phyloP scores from a whole-genome alignment of 2,888 invertebrate species.

The Trichopria drosophilae region DNA sequence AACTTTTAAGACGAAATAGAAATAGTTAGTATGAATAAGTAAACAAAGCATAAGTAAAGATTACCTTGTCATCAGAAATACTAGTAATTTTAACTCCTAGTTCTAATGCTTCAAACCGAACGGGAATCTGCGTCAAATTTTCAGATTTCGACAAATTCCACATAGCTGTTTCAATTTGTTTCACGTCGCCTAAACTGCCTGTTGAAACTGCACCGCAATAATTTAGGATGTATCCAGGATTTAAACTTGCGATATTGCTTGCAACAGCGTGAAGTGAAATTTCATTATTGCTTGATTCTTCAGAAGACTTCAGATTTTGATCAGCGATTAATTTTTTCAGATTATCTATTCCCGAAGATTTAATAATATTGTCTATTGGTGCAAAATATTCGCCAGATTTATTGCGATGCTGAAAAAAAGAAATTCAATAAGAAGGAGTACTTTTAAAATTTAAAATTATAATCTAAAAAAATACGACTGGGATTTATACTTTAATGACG shows the following conservation, averaged over 20 bases:
- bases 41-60: too few relatives aligned
- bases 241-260: constrained; percentile 26
- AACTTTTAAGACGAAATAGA: too few relatives aligned
- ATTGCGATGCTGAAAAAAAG: constrained; percentile 49
- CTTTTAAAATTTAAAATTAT: constrained; percentile 1
- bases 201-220: constrained; percentile 61
- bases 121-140: constrained; percentile 48
- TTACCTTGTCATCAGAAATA: constrained; percentile 55
- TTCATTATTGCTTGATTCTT: constrained; percentile 12
- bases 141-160: constrained; percentile 46
- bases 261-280: constrained; percentile 1
- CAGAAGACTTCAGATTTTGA: constrained; percentile 29
- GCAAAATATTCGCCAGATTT: constrained; percentile 56
- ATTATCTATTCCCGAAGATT: constrained; percentile 47
- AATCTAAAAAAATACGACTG: neutral
- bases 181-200: constrained; percentile 61
- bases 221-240: constrained; percentile 57
- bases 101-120: constrained; percentile 61
- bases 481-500: constrained; percentile 61
- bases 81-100: constrained; percentile 60
- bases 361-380: constrained; percentile 58
- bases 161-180: constrained; percentile 61
- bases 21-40: too few relatives aligned
- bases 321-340: constrained; percentile 41
- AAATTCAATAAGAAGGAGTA: constrained; percentile 7